Evolutionary conservation across 1,140 invertebrate species (phyloP), one percentile per base, ranked within the genome.

Genomic region (Ceratina australensis): DNA sequence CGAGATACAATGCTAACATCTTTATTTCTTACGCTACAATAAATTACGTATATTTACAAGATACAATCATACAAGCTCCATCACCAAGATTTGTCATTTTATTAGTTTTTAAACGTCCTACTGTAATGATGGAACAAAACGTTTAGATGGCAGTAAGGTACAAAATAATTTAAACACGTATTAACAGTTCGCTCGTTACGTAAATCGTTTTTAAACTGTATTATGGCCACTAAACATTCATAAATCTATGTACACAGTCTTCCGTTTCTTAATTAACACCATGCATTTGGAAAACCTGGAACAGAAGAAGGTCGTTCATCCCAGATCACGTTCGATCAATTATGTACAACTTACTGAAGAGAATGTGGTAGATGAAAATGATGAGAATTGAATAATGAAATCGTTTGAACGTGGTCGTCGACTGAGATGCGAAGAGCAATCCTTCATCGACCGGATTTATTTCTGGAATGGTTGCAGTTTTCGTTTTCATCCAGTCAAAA

Each of bases 401-500:
- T 52, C 72, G 22, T 73, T 81, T 71, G 10, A 60, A 65, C 20
- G 20, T 74, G 16, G 67, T 78, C 26, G 82, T 56, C 0, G 83
- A 78, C 5, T 47, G 50, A 64, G 83, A 85, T 26, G 50, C 20
- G 15, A 68, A 65, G 50, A 77, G 28, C 28, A 77, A 50, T 15
- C 72, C 72, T 60, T 83, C 28, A 2, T 73, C 65, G 42, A 67
- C 28, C 57, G 78, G 57, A 24, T 85, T 88, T 72, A 71, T 80
- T 75, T 95, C 94, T 69, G 94, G 93, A 92, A 96, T 93, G 81
- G 93, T 93, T 83, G 94, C 91, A 12, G 96, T 97, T 88, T 96
- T 96, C 80, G 94, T 94, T 94, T 96, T 94, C 94, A 97, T 95
- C 96, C 96, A 97, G 74, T 95, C 94, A 89, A 95, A 96, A 1